Evolutionary conservation across 2,888 invertebrate species (phyloP), one percentile per base, ranked within the genome.

Genomic region (Colostygia pectinataria): DNA sequence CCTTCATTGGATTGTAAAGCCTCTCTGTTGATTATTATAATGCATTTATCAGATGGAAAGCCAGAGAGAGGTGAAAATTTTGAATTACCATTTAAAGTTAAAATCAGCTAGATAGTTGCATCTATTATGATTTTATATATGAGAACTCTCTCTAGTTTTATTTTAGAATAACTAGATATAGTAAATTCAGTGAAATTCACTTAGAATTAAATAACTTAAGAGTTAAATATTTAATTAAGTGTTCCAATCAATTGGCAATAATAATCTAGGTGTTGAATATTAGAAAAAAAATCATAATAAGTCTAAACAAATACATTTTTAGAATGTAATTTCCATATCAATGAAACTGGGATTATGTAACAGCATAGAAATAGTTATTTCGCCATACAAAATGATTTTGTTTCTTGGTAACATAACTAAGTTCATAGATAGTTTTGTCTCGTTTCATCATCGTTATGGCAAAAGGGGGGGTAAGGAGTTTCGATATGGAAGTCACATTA

Each of bases 401-500:
- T n/a, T n/a, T n/a, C n/a, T n/a, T 15, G 15, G 4, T 15, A 15
- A 15, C 15, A 15, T 15, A 3, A 4, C 15, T 15, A n/a, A n/a
- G n/a, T n/a, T n/a, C n/a, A n/a, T n/a, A 15, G 2, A 2, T 15
- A 3, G 15, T 15, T 4, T 15, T 15, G 4, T 15, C 15, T 15
- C 15, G 15, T 15, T n/a, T n/a, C n/a, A n/a, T n/a, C n/a, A n/a
- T n/a, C n/a, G 4, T 20, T 4, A 20, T 20, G 3, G 20, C 6
- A 18, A 18, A 20, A 20, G 6, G 20, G 6, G 8, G 5, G 4
- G 13, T 27, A 14, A 6, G 6, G 7, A 23, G 31, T 10, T 18
- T 42, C 12, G 32, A 33, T 50, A 82, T 83, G 83, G 85, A 85
- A 82, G 71, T 83, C 82, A 80, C 80, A 81, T 79, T 68, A 48